Evolutionary conservation across 1,140 invertebrate species (phyloP).

Genomic region (Drosophila mojavensis): DNA sequence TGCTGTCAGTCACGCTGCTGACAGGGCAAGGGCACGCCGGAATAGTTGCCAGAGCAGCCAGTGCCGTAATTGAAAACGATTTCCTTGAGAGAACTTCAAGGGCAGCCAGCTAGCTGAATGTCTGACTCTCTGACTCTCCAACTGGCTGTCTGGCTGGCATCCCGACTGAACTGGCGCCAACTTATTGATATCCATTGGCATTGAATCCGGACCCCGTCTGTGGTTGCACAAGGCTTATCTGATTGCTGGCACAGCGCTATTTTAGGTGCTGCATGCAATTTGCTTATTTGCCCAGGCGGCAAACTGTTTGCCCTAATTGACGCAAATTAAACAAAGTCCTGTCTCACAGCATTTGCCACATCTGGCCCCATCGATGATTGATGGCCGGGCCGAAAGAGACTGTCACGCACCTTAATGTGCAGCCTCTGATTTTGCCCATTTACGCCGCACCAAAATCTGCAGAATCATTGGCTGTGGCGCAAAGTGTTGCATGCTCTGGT

Average conservation of each 20-base stretch:
- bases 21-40: slow-evolving; percentile 61
- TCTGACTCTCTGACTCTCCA: slow-evolving; percentile 7
- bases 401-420: slow-evolving; percentile 54
- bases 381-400: slow-evolving; percentile 37
- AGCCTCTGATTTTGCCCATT: slow-evolving; percentile 38
- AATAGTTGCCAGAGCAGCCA: slow-evolving; percentile 56
- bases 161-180: slow-evolving; percentile 53
- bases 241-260: slow-evolving; percentile 53
- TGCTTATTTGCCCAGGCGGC: slow-evolving; percentile 51
- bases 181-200: slow-evolving; percentile 67
- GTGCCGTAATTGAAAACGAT: slow-evolving; percentile 73
- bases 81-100: slow-evolving; percentile 66
- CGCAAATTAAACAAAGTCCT: slow-evolving; percentile 65
- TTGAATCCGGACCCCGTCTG: slow-evolving; percentile 8
- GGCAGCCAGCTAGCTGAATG: slow-evolving; percentile 37
- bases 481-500: slow-evolving; percentile 62
- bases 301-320: slow-evolving; percentile 71
- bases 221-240: slow-evolving; percentile 23
- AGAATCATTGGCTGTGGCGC: slow-evolving; percentile 49
- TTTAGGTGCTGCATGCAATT: slow-evolving; percentile 51
- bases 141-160: slow-evolving; percentile 2
- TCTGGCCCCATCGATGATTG: slow-evolving; percentile 62
- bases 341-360: slow-evolving; percentile 46
- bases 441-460: slow-evolving; percentile 38
- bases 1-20: slow-evolving; percentile 51